Evolutionary conservation across 2,113 vertebrate species (phyloP).

Genomic region (Lota lota): DNA sequence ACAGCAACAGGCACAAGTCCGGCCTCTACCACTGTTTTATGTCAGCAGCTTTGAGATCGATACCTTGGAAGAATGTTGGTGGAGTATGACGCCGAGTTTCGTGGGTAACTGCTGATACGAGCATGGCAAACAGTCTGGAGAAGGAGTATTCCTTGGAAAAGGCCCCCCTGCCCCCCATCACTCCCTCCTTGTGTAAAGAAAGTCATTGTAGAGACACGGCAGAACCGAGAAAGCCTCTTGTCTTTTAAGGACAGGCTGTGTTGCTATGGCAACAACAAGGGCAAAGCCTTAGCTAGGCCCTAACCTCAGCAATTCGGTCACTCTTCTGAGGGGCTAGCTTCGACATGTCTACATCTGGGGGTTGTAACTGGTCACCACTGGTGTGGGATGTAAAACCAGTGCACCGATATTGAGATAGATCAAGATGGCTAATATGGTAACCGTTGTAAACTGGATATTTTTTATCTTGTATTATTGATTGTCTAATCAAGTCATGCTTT

Average conservation of each 20-base stretch:
- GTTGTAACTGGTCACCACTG: neutral
- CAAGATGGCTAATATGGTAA: too few relatives aligned
- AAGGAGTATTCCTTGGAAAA: neutral
- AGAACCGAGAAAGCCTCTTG: conserved; percentile 1
- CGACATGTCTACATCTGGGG: neutral
- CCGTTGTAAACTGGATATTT: too few relatives aligned
- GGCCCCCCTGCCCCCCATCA: neutral
- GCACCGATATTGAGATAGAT: too few relatives aligned
- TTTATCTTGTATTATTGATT: too few relatives aligned
- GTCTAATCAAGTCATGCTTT: too few relatives aligned
- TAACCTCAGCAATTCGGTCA: neutral
- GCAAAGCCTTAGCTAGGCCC: conserved; percentile 11
- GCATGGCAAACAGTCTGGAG: neutral
- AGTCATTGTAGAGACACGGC: neutral
- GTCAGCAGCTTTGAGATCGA: neutral
- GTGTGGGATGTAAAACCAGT: too few relatives aligned
- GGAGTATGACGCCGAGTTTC: too few relatives aligned
- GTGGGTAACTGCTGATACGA: too few relatives aligned
- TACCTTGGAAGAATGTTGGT: too few relatives aligned
- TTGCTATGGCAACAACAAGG: conserved; percentile 44
- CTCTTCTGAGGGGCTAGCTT: too few relatives aligned
- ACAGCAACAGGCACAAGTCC: neutral
- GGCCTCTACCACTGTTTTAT: neutral
- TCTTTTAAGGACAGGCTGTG: conserved; percentile 23
- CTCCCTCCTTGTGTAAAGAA: neutral